Evolutionary conservation across 2,113 vertebrate genomes (phyloP), one percentile per base, ranked within the genome.

Genomic region (Sialia sialis): DNA sequence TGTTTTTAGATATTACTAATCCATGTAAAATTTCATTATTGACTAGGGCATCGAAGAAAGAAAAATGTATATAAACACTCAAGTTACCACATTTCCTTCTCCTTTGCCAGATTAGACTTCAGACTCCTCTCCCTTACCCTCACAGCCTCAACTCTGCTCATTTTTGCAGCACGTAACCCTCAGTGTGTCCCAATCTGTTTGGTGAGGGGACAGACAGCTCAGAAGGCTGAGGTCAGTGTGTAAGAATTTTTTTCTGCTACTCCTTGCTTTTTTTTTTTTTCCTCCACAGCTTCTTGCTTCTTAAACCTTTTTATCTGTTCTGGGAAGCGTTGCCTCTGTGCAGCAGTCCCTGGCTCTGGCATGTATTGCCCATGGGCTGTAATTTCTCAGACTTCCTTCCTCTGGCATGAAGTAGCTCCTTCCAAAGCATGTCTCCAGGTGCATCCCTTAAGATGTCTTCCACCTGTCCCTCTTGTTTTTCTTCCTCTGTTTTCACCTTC

Each of bases 331-430:
- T 78, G 15, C 15, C 17, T 66, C 23, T 12, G 16, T 26, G 25
- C 51, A 79, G 62, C 20, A 38, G 19, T 13, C 22, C 22, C 30
- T 19, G 15, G 5, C n/a, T 23, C 46, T 6, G 2, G 6, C 30
- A 7, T 14, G 7, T 27, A 29, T n/a, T 51, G 19, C 19, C 11
- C 2, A 4, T 21, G n/a, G 25, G n/a, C 29, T 2, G 0, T 23
- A 1, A 3, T 46, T 85, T 29, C 39, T 55, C 22, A 73, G 27
- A 27, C 11, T 29, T 43, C 64, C 7, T 34, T 43, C 19, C 27
- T 77, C 34, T 41, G 52, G 15, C 26, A 51, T 25, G n/a, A n/a
- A 63, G 14, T 32, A 73, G 15, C 39, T 81, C 11, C 32, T 92
- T 77, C 74, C n/a, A n/a, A n/a, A n/a, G n/a, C n/a, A n/a, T n/a